Conservation (phyloP, 2,888 invertebrate species). For the Ectemnius cavifrons region DNA sequence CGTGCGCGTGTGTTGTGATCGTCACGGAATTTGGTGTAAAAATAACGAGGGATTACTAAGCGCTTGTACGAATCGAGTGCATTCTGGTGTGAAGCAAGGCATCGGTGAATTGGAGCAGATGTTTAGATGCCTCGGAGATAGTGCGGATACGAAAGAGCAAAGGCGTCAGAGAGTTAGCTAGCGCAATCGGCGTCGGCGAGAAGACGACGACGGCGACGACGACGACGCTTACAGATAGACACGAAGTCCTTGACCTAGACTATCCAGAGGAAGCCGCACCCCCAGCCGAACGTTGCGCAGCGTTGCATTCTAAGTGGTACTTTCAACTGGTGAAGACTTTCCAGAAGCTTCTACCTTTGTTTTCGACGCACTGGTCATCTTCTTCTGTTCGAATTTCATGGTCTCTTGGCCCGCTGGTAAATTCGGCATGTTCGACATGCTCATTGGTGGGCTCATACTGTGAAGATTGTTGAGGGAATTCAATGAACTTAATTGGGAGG, state of each 20-base stretch:
- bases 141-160: too few relatives aligned
- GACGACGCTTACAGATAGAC: slow-evolving; percentile 21
- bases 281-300: slow-evolving; percentile 60
- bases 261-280: slow-evolving; percentile 61
- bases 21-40: slow-evolving; percentile 37
- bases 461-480: slow-evolving; percentile 71
- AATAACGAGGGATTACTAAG: slow-evolving; percentile 23
- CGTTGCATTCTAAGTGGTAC: slow-evolving; percentile 16
- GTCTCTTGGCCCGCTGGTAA: slow-evolving; percentile 80
- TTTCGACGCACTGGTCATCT: slow-evolving; percentile 87
- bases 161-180: neutral
- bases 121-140: neutral
- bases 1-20: slow-evolving; percentile 1
- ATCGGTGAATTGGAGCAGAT: neutral
- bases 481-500: slow-evolving; percentile 78
- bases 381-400: slow-evolving; percentile 90
- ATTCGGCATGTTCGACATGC: slow-evolving; percentile 71
- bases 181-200: slow-evolving; percentile 17
- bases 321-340: neutral
- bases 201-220: neutral
- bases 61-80: too few relatives aligned
- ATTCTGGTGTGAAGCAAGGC: neutral
- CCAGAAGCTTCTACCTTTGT: slow-evolving; percentile 81
- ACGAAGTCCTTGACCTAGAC: slow-evolving; percentile 67
- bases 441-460: slow-evolving; percentile 69